Conservation (phyloP, 1,140 invertebrate species). For the Triops cancriformis region DNA sequence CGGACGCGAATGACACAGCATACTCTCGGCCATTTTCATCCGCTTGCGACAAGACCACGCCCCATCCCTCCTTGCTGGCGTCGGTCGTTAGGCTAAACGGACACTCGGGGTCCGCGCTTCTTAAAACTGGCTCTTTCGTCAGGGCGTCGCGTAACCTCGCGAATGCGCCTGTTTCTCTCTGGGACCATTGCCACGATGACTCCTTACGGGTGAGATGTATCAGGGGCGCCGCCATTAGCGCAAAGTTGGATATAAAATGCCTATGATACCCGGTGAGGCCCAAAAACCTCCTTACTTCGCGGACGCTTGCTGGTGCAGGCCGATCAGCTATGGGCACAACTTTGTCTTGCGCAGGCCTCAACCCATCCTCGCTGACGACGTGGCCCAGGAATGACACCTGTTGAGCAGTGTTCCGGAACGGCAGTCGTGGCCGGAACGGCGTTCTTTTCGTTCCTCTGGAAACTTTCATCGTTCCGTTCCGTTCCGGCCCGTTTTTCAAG, state of each 20-base stretch:
- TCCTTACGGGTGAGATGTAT: constrained; percentile 24
- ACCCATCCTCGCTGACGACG: not conserved
- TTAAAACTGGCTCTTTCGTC: not conserved
- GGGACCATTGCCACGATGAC: not conserved
- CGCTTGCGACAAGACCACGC: constrained; percentile 27
- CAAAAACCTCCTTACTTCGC: constrained; percentile 36
- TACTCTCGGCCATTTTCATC: constrained; percentile 27
- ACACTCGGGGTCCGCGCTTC: not conserved
- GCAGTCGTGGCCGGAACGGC: no score
- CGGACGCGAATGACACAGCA: constrained; percentile 34
- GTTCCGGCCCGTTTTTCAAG: no score
- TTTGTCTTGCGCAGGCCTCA: not conserved
- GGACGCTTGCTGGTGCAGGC: not conserved
- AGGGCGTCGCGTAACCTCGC: not conserved
- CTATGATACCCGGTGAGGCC: constrained; percentile 41
- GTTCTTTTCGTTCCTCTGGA: no score
- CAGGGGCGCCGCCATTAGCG: constrained; percentile 34
- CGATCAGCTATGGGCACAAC: constrained; percentile 35
- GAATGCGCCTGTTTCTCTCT: not conserved
- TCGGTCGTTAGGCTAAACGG: not conserved
- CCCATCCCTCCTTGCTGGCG: not conserved
- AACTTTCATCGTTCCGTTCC: no score
- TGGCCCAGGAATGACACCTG: not conserved
- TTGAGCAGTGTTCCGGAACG: no score
- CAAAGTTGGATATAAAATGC: constrained; percentile 38